Evolutionary conservation across 2,113 vertebrate species (phyloP).

Genomic region (Eonycteris spelaea): DNA sequence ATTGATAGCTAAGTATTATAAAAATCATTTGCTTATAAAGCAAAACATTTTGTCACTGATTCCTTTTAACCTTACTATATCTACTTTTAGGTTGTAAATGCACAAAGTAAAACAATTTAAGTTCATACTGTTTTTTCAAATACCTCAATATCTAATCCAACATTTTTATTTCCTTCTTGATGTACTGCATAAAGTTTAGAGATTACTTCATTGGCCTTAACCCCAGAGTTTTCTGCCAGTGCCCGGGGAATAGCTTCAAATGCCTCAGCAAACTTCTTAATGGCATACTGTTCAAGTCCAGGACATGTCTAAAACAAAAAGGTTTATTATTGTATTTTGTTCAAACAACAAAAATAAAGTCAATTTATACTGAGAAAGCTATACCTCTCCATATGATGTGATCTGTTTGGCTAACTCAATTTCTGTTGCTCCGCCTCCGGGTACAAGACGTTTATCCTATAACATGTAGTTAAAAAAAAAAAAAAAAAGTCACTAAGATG

Average conservation of each 20-base stretch:
- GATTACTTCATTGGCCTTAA: slow-evolving; percentile 95
- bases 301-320: slow-evolving; percentile 89
- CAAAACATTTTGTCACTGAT: not conserved
- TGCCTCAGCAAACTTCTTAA: slow-evolving; percentile 98
- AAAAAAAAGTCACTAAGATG: not conserved
- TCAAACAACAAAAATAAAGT: not conserved
- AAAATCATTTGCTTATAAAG: not conserved
- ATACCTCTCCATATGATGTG: slow-evolving; percentile 93
- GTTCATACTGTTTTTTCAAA: not conserved
- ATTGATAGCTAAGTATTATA: not conserved
- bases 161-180: slow-evolving; percentile 95
- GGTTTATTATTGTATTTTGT: not conserved
- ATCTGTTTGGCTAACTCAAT: slow-evolving; percentile 96
- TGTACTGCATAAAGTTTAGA: slow-evolving; percentile 96
- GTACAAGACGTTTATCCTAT: slow-evolving; percentile 92
- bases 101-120: slow-evolving; percentile 15
- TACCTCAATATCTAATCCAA: slow-evolving; percentile 98
- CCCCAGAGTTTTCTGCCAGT: slow-evolving; percentile 95
- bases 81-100: not conserved
- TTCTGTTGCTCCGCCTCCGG: slow-evolving; percentile 96
- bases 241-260: slow-evolving; percentile 94
- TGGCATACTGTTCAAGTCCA: slow-evolving; percentile 96
- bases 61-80: not conserved
- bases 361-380: not conserved
- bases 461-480: not conserved